Base-by-base conservation (phyloP, 2,113 vertebrate species). In the Erpornis zantholeuca region DNA sequence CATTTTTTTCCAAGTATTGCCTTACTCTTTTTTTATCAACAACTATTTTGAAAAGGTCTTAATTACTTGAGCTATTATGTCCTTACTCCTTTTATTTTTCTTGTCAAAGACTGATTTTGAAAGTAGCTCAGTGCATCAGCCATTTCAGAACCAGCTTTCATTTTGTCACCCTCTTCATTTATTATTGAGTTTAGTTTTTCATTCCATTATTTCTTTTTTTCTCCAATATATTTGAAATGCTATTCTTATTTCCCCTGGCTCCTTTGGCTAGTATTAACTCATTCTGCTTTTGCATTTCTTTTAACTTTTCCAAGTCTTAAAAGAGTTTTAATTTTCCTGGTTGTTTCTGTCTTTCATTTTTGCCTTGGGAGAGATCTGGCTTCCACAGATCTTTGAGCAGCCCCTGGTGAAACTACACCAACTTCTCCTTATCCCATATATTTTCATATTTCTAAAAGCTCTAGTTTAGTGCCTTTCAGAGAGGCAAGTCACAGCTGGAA, bases 11-110 rank as follows among this genome's bases (percentile, higher is more conserved):
- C 36, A 88, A 90, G 85, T 94, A 88, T 93, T 95, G 85, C 40
- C 75, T 96, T 92, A 86, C 54, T 70, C 56, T 71, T 75, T 92
- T 94, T 93, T 80, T 77, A 95, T 81, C 82, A 96, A 92, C 79
- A 94, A 76, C 76, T 94, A 78, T 93, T 97, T 95, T 90, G 92
- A 88, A 96, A 96, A 93, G 82, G 90, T 95, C 94, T 94, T 96
- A 95, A 93, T 96, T 96, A 92, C 82, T 90, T 93, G 76, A 80
- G 91, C 92, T 91, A 60, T 95, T 96, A 88, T 71, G 79, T 93
- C 82, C 85, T 71, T 90, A 56, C 16, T 95, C 56, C 64, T 92
- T 91, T 91, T 86, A 80, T 88, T 96, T 94, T 94, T 93, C 76
- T 88, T 90, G 79, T 80, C 82, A 96, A 91, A 94, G 82, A 70